Evolutionary conservation across 2,797 vertebrate genomes (phyloP).

Genomic region (Somateria mollissima): DNA sequence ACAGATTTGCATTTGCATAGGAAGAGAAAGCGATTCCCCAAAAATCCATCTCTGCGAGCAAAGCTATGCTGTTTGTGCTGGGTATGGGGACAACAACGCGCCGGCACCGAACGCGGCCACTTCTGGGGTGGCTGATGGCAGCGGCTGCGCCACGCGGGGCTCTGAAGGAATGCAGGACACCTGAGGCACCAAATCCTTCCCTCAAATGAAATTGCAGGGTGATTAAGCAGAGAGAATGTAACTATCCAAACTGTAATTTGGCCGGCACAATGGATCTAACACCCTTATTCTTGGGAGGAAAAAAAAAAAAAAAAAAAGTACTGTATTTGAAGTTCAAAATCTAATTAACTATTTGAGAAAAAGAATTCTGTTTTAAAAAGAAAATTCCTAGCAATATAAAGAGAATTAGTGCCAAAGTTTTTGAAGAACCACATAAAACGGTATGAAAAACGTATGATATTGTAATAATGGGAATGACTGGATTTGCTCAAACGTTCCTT

Average conservation of each 20-base stretch:
- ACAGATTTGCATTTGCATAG: neutral
- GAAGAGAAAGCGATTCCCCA: neutral
- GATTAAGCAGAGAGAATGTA: conserved; percentile 72
- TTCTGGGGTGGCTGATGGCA: neutral
- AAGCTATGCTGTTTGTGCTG: neutral
- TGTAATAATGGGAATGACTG: conserved; percentile 69
- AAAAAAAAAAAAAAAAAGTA: conserved; percentile 18
- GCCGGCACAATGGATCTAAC: conserved; percentile 70
- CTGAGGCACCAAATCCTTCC: conserved; percentile 66
- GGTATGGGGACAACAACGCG: neutral
- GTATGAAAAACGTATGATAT: conserved; percentile 56
- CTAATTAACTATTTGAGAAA: conserved; percentile 73
- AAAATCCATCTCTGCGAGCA: neutral
- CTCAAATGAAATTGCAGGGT: conserved; percentile 62
- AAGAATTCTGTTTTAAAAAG: conserved; percentile 60
- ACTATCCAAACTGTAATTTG: conserved; percentile 74
- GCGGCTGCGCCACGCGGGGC: neutral
- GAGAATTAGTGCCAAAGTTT: conserved; percentile 68
- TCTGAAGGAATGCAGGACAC: conserved; percentile 63
- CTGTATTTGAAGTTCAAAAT: conserved; percentile 70
- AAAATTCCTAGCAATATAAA: conserved; percentile 64
- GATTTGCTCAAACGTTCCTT: conserved; percentile 65
- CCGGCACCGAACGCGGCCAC: neutral
- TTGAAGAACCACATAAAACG: conserved; percentile 47
- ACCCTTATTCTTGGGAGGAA: conserved; percentile 60